A percentile compares a stretch with the other conserved stretches of the same genome.
These are phyloP conservation scores for Pseudorasbora parva DNA, from an alignment of 2,113 vertebrate species.

Conservation along the genomic window DNA sequence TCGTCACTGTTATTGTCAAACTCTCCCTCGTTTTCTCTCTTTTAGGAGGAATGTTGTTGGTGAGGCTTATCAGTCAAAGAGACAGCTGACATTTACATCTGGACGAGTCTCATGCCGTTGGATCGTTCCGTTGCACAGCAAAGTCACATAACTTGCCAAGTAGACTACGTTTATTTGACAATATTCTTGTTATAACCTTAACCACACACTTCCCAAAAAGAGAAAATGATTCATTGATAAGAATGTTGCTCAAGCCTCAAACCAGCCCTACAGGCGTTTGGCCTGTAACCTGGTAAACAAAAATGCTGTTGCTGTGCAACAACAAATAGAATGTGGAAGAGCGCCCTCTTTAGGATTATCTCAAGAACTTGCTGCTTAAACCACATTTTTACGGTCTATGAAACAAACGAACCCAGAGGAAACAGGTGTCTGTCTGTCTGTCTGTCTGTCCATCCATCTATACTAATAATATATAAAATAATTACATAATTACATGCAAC, in stretches of 20 bases:
- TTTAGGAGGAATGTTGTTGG: slow-evolving; percentile 60
- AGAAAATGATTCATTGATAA: neutral
- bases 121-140: neutral
- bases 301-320: neutral
- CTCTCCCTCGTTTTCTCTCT: slow-evolving; percentile 30
- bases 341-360: slow-evolving; percentile 34
- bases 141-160: neutral
- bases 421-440: neutral
- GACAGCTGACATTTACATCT: slow-evolving; percentile 49
- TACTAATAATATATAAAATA: no score
- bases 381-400: no score
- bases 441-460: neutral
- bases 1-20: neutral
- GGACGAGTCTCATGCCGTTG: neutral
- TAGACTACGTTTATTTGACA: neutral
- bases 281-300: neutral
- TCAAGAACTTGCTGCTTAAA: neutral
- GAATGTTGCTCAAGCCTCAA: neutral
- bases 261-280: neutral
- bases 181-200: neutral
- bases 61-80: slow-evolving; percentile 47
- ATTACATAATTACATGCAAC: no score
- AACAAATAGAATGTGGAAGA: slow-evolving; percentile 5
- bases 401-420: neutral
- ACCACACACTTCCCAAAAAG: neutral